Base-by-base conservation (phyloP, 2,888 invertebrate genomes). In the Galeruca laticollis region DNA sequence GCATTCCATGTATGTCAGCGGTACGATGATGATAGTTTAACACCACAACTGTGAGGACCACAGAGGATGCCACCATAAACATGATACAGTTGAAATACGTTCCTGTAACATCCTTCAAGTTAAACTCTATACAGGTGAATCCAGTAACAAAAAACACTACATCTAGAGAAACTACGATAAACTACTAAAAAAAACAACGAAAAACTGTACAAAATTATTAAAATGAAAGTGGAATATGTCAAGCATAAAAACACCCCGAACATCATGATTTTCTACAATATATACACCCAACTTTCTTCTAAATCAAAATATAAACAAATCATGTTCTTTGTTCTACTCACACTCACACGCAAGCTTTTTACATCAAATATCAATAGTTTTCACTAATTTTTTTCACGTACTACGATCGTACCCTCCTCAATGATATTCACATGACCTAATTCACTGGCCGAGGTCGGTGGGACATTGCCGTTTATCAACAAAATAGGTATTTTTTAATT, bases 61-160 rank as follows among this genome's bases (percentile, higher is more conserved):
- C 98, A 76, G 98, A 98, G 75, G 97, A 96, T 72, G 98, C 97
- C 88, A 98, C 98, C 97, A 98, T 98, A 88, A 98, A 96, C 98
- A 98, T 98, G 88, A 98, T 98, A 90, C 97, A 97, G 89, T 98
- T 98, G 92, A 98, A 98, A 90, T 98, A 98, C 81, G 98, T 96
- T 85, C 98, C 98, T 80, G 82, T 71, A 82, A 82, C 76, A 79
- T 77, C 80, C 78, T 62, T 33, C 60, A 65, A 69, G 74, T 81
- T 68, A 80, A 64, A 57, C 60, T 64, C 69, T 31, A 68, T 49
- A 49, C 63, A n/a, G 21, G 11, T 33, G 51, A 51, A 47, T 64
- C 33, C 18, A 13, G 4, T 62, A 68, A 33, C 33, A 49, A 43
- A 69, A 70, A 60, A 71, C 51, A 75, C 72, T 72, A 77, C 72